Percentiles rank a stretch among this genome's conserved stretches.
phyloP scores from a whole-genome alignment of 1,140 invertebrate species.

The Hycleus cichorii region DNA sequence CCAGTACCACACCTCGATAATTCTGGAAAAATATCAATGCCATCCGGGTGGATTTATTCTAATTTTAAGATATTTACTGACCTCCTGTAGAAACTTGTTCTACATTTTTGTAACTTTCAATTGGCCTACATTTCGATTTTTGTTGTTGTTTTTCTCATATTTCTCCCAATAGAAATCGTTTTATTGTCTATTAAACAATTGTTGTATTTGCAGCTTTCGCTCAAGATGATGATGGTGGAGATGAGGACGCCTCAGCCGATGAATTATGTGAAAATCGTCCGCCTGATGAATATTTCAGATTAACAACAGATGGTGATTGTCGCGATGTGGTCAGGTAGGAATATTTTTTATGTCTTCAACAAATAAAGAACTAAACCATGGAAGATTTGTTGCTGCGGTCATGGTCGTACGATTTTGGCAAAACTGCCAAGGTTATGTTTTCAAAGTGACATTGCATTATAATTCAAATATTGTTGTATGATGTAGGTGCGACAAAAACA shows the following conservation, averaged over 20 bases:
- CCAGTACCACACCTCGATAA: too few species aligned
- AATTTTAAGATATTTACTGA: conserved; percentile 14
- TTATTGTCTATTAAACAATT: background rate
- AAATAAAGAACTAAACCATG: too few species aligned
- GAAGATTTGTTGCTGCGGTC: too few species aligned
- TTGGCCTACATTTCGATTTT: conserved; percentile 20
- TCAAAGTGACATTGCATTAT: too few species aligned
- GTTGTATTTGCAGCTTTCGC: conserved; percentile 30
- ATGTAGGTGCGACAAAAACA: conserved; percentile 81
- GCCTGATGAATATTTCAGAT: conserved; percentile 82
- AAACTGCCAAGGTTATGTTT: too few species aligned
- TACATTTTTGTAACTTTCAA: conserved; percentile 21
- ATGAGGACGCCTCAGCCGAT: conserved; percentile 64
- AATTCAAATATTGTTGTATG: conserved; percentile 5
- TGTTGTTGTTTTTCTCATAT: background rate
- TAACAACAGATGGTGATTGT: conserved; percentile 78
- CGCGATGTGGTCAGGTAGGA: conserved; percentile 83
- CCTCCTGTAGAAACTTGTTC: conserved; percentile 22
- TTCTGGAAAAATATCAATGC: too few species aligned
- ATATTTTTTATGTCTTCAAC: too few species aligned
- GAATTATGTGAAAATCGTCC: conserved; percentile 78
- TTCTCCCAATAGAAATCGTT: background rate
- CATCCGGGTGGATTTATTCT: background rate
- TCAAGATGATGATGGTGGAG: conserved; percentile 59
- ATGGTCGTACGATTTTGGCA: too few species aligned